Evolutionary conservation across 2,888 invertebrate species (phyloP), one percentile per base, ranked within the genome.

Genomic region (Aphodius granarius): DNA sequence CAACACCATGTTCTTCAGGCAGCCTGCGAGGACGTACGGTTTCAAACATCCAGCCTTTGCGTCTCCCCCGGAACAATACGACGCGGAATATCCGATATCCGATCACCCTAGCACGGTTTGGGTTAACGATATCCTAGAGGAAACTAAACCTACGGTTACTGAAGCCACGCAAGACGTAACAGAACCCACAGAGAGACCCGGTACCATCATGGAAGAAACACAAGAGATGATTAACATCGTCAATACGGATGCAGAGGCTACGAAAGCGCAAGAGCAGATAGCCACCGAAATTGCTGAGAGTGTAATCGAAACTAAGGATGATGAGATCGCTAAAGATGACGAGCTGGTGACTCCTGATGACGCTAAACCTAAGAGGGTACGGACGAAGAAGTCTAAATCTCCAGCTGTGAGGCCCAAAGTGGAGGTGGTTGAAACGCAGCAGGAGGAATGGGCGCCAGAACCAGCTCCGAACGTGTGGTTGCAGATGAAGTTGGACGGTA

Each of bases 401-500:
- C 80, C 81, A 20, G 80, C 73, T 79, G 79, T 80, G 43, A 80
- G 75, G 78, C 71, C 70, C 16, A 70, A 73, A 63, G 63, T 23
- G 16, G 68, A 72, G 72, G 72, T 43, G 18, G 71, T 73, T 64
- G 73, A 76, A 65, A 71, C 70, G 43, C 64, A 72, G 71, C 21
- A 63, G 5, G 72, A 75, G 72, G 78, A 78, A 72, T 15, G 62
- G 71, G n/a, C 66, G 62, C 66, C 63, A 71, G 63, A 76, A 72
- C 71, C 83, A 66, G 75, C 83, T 17, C 75, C 76, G 23, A 90
- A 89, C 82, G 87, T 90, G 19, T 91, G 91, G 91, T 83, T 73
- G 3, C 66, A 88, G 63, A 84, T 82, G 78, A 81, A 87, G 71
- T 87, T 89, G 64, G 92, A 91, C 78, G 91, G 90, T 0, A 93